A percentile compares a stretch with the other conserved stretches of the same genome.
Evolutionary conservation across 2,797 vertebrate genomes (phyloP).

Genomic region (Rhinichthys osculus): DNA sequence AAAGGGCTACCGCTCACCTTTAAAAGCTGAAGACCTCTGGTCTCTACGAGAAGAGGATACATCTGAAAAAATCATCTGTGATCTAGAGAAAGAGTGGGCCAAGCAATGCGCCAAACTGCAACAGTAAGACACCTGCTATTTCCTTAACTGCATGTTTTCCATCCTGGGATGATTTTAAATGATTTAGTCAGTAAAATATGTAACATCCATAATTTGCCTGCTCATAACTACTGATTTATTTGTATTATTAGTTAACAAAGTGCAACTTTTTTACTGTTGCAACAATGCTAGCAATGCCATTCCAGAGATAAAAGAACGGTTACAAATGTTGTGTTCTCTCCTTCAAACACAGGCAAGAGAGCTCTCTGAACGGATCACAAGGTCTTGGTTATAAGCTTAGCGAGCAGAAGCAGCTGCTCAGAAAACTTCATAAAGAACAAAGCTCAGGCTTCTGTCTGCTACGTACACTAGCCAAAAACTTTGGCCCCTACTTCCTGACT

Average conservation of each 20-base stretch:
- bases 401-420: conserved; percentile 73
- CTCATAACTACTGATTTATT: neutral
- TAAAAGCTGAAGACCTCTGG: conserved; percentile 82
- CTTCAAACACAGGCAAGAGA: conserved; percentile 51
- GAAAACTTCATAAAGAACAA: conserved; percentile 64
- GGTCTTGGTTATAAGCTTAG: conserved; percentile 49
- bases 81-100: conserved; percentile 79
- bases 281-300: neutral
- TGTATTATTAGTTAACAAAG: neutral
- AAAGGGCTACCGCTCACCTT: conserved; percentile 75
- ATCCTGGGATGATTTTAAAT: neutral
- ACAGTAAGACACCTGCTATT: conserved; percentile 69
- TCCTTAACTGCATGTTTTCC: conserved; percentile 1
- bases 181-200: neutral
- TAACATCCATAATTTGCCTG: neutral
- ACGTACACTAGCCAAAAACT: conserved; percentile 74
- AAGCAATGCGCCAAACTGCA: conserved; percentile 53
- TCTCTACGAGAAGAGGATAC: conserved; percentile 78
- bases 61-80: conserved; percentile 77
- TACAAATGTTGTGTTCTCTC: neutral
- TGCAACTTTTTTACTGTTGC: neutral
- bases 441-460: conserved; percentile 70
- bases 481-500: conserved; percentile 79
- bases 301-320: neutral
- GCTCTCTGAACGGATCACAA: conserved; percentile 15